Evolutionary conservation across 2,113 vertebrate genomes (phyloP), one percentile per base, ranked within the genome.

Genomic region (Ciconia maguari): DNA sequence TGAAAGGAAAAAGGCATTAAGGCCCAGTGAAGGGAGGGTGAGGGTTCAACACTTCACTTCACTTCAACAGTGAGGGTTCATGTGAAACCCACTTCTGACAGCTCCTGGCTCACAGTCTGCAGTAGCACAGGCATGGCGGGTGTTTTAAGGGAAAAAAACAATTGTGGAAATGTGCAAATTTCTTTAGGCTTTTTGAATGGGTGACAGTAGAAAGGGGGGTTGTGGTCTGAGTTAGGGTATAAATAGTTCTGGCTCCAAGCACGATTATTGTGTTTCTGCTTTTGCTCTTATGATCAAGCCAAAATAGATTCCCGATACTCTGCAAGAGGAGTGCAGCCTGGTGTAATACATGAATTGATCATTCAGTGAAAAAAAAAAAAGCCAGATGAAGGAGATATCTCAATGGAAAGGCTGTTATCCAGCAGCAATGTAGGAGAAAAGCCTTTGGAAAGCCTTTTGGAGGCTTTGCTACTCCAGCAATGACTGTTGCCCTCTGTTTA

Each of bases 21-120:
- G 64, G 26, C 16, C 13, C 78, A 24, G 3, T 19, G 44, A 71
- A 71, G 32, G 32, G 44, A 26, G 38, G 38, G 38, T 38, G 38
- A 38, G 38, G 38, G 38, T 38, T 38, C 38, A 38, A 38, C 38
- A 38, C 38, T 38, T 38, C 38, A 38, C 38, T 38, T 38, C 38
- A 38, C 54, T 54, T 41, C 48, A 42, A 13, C 51, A 64, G 57
- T 2, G 1, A 76, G 15, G 27, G 12, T 29, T 64, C 7, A 0
- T 16, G 57, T 64, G 90, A 77, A 82, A 58, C 51, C 42, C 11
- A 3, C 27, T 55, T 46, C 29, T 55, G 7, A 13, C 5, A 16
- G 25, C 62, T 52, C 34, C 36, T 46, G 0, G 1, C 46, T 49
- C 2, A 0, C 30, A 2, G 24, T 29, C 44, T 1, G 7, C 15